Percentiles rank a stretch among this genome's conserved stretches.
Conservation (phyloP, 2,113 vertebrate species). For the Hoplias malabaricus region DNA sequence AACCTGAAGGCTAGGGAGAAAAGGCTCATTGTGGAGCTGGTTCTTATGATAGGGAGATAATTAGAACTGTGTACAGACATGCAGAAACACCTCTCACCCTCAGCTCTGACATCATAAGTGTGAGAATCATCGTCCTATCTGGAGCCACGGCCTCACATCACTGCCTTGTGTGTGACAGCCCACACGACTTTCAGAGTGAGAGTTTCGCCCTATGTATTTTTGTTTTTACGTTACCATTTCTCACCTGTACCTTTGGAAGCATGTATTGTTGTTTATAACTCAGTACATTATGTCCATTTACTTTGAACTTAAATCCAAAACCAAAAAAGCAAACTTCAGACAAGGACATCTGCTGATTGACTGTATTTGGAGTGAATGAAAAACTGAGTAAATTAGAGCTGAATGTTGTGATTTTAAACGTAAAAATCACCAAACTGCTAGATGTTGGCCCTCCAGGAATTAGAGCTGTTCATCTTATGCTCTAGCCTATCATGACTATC, state of each 20-base stretch:
- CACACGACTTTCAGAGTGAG: background rate
- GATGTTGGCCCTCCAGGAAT: too few species aligned
- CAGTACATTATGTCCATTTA: background rate
- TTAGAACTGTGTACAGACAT: slow-evolving; percentile 52
- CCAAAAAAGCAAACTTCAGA: background rate
- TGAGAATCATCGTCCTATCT: slow-evolving; percentile 50
- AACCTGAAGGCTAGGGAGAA: slow-evolving; percentile 51
- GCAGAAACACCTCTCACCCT: slow-evolving; percentile 46
- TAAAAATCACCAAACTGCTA: too few species aligned
- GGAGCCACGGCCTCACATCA: slow-evolving; percentile 15
- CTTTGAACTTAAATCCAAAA: background rate
- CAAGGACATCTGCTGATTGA: too few species aligned
- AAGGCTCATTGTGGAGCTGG: slow-evolving; percentile 26
- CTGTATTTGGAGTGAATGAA: too few species aligned
- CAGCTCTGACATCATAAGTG: slow-evolving; percentile 35
- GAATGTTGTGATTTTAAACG: too few species aligned
- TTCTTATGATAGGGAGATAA: slow-evolving; percentile 40
- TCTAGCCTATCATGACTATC: background rate
- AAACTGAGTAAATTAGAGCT: too few species aligned
- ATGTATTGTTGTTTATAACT: background rate
- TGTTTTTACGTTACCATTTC: background rate
- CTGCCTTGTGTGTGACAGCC: slow-evolving; percentile 9
- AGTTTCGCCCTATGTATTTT: slow-evolving; percentile 22
- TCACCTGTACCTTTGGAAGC: background rate
- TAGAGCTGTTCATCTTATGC: too few species aligned